Percentiles rank a stretch among this genome's conserved stretches.
Conservation (phyloP, 2,888 invertebrate genomes). For the Timema cristinae region DNA sequence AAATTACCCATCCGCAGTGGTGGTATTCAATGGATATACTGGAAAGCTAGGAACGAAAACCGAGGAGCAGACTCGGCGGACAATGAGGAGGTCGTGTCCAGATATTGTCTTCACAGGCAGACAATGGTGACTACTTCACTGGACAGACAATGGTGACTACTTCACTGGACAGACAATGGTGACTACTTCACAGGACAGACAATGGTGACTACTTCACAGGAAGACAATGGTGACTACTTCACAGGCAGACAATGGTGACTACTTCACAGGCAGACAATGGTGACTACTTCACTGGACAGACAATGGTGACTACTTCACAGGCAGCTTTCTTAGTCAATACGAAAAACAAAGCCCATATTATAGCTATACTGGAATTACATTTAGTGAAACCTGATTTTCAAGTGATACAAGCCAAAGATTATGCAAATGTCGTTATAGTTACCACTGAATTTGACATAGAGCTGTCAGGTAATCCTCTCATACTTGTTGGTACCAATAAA, state of each 20-base stretch:
- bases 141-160: slow-evolving; percentile 8
- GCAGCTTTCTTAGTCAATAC: neutral
- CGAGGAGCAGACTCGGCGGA: slow-evolving; percentile 1
- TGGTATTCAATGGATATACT: neutral
- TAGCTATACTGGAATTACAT: neutral
- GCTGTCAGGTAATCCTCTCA: neutral
- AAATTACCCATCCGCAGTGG: slow-evolving; percentile 5
- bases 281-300: neutral
- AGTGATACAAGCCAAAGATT: neutral
- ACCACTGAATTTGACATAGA: neutral
- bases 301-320: slow-evolving; percentile 1
- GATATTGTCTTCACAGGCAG: too few species aligned
- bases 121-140: too few species aligned
- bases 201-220: slow-evolving; percentile 3
- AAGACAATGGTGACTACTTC: too few species aligned
- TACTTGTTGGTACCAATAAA: slow-evolving; percentile 8
- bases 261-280: neutral
- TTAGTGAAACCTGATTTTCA: neutral
- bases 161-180: too few species aligned
- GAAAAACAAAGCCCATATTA: neutral
- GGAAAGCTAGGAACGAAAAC: slow-evolving; percentile 3
- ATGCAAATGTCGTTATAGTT: slow-evolving; percentile 2
- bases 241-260: neutral
- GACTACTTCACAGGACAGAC: neutral
- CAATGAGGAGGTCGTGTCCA: slow-evolving; percentile 9